Base-by-base conservation (phyloP, 2,113 vertebrate species). In the Pelmatolapia mariae region DNA sequence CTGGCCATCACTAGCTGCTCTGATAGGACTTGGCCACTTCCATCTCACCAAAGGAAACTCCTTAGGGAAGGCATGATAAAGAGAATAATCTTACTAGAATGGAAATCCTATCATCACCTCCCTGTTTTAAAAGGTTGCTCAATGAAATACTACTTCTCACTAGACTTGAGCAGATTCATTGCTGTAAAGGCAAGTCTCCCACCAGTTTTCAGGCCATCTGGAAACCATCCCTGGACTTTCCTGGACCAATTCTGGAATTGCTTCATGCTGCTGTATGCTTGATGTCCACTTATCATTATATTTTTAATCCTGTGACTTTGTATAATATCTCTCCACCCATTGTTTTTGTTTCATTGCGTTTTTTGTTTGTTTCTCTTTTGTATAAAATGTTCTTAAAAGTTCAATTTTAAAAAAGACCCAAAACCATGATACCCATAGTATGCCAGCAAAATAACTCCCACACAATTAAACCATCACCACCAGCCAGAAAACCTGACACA, bases 321-420 rank as follows among this genome's bases (percentile, higher is more conserved):
- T 63, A 0, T 63, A 63, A 63, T 10, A 36, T 63, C 59, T 66
- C 31, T 63, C 31, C 59, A 12, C 10, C 31, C 59, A 36, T n/a
- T 63, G 31, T 36, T 63, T 63, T 66, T 36, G 18, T 36, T 66
- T 12, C 10, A 63, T 36, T 66, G 31, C 2, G 0, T 0, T 63
- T 66, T 66, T 66, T n/a, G 61, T 66, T 66, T 66, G 61, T 36
- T 66, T 36, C 31, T 66, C 31, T 66, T 66, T 66, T 66, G 18
- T 63, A 63, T 36, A n/a, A 63, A 63, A 63, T n/a, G 31, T n/a
- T 63, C 4, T 0, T 63, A 63, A 63, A 11, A 63, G 59, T 63
- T 36, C 31, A 7, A 63, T 63, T 33, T 36, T 3, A 63, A 63
- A 63, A n/a, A 36, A n/a, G 6, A 36, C 1, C 6, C 1, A 36